A percentile compares a stretch with the other conserved stretches of the same genome.
These are phyloP conservation scores for Macroteleia sp. DNA, from an alignment of 2,888 invertebrate species.

Conservation along the genomic window DNA sequence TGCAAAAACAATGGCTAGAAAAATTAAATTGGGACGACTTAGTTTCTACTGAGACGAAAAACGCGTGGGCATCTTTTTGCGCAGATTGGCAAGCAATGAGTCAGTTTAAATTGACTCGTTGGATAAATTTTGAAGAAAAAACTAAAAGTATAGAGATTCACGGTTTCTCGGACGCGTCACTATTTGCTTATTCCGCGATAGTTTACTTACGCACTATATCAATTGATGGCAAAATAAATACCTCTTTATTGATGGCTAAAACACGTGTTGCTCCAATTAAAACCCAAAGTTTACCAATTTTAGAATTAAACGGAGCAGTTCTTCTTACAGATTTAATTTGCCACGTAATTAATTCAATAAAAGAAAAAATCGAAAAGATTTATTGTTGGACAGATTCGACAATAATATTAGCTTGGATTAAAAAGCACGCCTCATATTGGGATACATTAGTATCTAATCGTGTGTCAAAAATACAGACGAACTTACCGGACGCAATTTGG, in stretches of 20 bases:
- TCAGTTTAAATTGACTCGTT: background rate
- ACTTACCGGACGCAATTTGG: background rate
- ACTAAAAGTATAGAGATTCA: background rate
- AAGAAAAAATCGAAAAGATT: background rate
- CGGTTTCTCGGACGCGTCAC: background rate
- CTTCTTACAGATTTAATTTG: background rate
- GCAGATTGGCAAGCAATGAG: background rate
- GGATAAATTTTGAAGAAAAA: background rate
- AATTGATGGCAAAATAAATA: background rate
- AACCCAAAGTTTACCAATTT: background rate
- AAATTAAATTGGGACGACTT: slow-evolving; percentile 1
- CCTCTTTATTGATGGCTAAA: background rate
- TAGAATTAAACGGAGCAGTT: background rate
- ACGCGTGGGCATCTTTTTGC: background rate
- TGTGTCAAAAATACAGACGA: background rate
- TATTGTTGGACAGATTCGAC: slow-evolving; percentile 1
- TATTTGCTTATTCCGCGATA: background rate
- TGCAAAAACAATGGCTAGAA: background rate
- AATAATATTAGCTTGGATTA: background rate
- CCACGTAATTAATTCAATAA: background rate
- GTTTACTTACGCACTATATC: background rate
- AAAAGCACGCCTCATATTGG: background rate
- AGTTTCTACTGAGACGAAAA: background rate
- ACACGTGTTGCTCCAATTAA: background rate
- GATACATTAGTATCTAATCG: background rate